Percentiles rank a stretch among this genome's conserved stretches.
Conservation (phyloP, 23 tunicate genomes). For the Halocynthia roretzi region DNA sequence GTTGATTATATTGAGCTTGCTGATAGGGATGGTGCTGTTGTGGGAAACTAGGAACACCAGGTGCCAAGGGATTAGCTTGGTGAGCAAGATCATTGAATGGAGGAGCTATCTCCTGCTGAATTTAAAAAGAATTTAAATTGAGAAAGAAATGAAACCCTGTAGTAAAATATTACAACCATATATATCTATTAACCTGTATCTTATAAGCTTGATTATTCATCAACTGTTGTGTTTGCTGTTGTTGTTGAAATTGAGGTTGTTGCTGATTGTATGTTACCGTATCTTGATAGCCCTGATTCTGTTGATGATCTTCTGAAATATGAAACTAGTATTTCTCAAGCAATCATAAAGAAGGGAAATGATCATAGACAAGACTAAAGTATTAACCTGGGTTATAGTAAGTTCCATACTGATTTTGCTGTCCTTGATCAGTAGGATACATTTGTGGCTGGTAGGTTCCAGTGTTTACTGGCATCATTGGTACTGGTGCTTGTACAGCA, state of each 20-base stretch:
- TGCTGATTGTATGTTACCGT: slow-evolving; percentile 1
- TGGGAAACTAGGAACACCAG: not conserved
- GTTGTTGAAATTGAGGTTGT: slow-evolving; percentile 21
- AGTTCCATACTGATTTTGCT: not conserved
- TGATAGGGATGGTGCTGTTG: slow-evolving; percentile 5
- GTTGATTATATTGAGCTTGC: slow-evolving; percentile 7
- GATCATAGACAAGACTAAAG: no score
- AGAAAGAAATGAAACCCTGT: no score
- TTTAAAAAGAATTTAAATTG: no score
- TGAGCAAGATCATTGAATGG: slow-evolving; percentile 4
- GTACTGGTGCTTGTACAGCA: no score
- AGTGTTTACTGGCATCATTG: no score
- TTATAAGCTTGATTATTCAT: no score
- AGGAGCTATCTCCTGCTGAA: not conserved
- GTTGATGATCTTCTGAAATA: no score
- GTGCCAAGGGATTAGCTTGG: slow-evolving; percentile 21
- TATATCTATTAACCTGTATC: not conserved
- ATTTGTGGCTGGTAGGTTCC: not conserved
- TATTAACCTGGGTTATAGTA: no score
- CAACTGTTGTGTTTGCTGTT: not conserved
- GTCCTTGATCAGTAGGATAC: not conserved
- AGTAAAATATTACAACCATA: no score
- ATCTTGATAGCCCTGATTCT: not conserved
- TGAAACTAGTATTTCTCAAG: no score
- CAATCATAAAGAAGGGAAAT: no score